Evolutionary conservation across 2,888 invertebrate species (phyloP), one percentile per base, ranked within the genome.

Genomic region (Oxystoma pomonae): DNA sequence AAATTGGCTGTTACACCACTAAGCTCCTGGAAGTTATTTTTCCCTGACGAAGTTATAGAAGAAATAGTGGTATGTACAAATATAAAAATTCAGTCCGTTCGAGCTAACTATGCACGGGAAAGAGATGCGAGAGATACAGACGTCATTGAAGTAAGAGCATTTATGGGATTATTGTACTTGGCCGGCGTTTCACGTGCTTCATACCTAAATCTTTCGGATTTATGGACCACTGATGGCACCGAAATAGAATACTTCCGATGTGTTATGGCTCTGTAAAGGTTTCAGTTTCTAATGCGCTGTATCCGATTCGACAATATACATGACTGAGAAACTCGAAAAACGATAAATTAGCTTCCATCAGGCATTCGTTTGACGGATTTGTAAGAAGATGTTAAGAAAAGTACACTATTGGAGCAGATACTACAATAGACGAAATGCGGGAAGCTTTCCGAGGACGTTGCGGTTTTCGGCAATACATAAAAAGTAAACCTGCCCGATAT

Each of bases 341-440:
- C 2, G 58, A 58, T n/a, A 50, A 58, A 20, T 58, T 49, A 50
- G 58, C 58, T 50, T 49, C 22, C 58, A 58, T 58, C 58, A 58
- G 58, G 22, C 58, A 58, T 58, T 58, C 58, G 22, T 58, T 58
- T n/a, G n/a, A n/a, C n/a, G n/a, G n/a, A n/a, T n/a, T n/a, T n/a
- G n/a, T n/a, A n/a, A n/a, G n/a, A n/a, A n/a, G n/a, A n/a, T n/a
- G n/a, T n/a, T n/a, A n/a, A n/a, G n/a, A n/a, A n/a, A n/a, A n/a
- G n/a, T n/a, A n/a, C n/a, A n/a, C n/a, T n/a, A n/a, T n/a, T n/a
- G n/a, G n/a, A n/a, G n/a, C n/a, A n/a, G n/a, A n/a, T n/a, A n/a
- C n/a, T n/a, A 65, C 61, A 2, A 18, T 65, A 21, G 65, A 65
- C 55, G 65, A 65, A 63, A 63, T 58, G 61, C 52, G 60, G 50